Conservation (phyloP, 1,140 invertebrate genomes). For the Drosophila cardini region DNA sequence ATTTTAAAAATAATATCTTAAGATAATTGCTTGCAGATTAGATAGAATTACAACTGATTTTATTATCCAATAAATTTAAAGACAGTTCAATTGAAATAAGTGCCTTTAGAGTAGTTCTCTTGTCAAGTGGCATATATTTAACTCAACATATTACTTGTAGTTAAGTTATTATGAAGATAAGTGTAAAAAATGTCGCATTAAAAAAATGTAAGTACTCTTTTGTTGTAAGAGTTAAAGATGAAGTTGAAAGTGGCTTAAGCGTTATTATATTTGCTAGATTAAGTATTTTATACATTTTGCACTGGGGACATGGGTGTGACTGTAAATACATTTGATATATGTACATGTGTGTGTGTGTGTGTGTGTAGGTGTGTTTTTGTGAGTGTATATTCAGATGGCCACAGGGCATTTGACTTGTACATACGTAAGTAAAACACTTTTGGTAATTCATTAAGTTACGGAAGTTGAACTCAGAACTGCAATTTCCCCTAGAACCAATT, state of each 20-base stretch:
- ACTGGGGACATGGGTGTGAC: not conserved
- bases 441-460: constrained; percentile 85
- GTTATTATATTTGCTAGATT: constrained; percentile 6
- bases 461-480: constrained; percentile 85
- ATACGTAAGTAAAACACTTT: constrained; percentile 81
- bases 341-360: not conserved
- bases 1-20: too few relatives aligned
- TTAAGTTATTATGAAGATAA: not conserved
- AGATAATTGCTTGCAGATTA: too few relatives aligned
- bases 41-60: too few relatives aligned
- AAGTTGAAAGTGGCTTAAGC: constrained; percentile 8
- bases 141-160: too few relatives aligned
- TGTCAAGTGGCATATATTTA: too few relatives aligned
- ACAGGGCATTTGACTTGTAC: constrained; percentile 69
- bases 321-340: too few relatives aligned
- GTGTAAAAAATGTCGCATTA: not conserved
- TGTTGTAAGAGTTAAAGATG: constrained; percentile 4
- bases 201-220: not conserved
- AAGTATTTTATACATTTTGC: not conserved
- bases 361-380: not conserved
- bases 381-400: constrained; percentile 45
- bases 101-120: too few relatives aligned
- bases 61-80: too few relatives aligned
- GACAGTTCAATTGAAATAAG: too few relatives aligned
- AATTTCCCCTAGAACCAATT: constrained; percentile 85